phyloP scores from a whole-genome alignment of 2,888 invertebrate species.

The Lobophora halterata region DNA sequence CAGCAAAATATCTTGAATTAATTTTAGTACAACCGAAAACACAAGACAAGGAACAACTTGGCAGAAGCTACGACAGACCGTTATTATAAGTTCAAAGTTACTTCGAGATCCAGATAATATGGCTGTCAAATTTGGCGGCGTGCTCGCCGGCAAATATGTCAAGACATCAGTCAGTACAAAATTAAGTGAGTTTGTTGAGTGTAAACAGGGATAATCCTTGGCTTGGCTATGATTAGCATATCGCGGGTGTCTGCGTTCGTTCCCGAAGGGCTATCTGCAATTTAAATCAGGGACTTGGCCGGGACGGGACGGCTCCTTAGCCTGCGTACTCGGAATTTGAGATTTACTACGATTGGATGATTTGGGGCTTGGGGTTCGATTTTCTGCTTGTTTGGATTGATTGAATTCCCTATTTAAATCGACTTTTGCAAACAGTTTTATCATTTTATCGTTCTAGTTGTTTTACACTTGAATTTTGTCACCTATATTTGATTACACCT shows the following conservation, averaged over 20 bases:
- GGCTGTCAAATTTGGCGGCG: constrained; percentile 27
- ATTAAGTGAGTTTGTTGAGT: constrained; percentile 81
- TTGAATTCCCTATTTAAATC: constrained; percentile 69
- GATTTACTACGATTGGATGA: constrained; percentile 78
- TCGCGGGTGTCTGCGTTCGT: constrained; percentile 76
- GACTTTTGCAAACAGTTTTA: constrained; percentile 50
- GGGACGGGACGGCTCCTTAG: constrained; percentile 74
- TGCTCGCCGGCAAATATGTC: constrained; percentile 54
- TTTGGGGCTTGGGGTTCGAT: constrained; percentile 77
- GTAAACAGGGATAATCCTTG: constrained; percentile 81
- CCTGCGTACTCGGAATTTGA: constrained; percentile 72
- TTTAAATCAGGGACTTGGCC: constrained; percentile 77
- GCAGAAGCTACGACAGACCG: constrained; percentile 7
- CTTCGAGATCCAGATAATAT: constrained; percentile 25
- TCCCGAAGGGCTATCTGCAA: constrained; percentile 74
- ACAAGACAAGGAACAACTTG: constrained; percentile 8
- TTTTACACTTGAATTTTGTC: constrained; percentile 26
- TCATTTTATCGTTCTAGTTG: constrained; percentile 35
- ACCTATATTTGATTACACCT: constrained; percentile 11
- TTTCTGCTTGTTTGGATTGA: constrained; percentile 76
- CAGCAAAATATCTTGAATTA: background rate
- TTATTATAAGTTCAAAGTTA: constrained; percentile 24
- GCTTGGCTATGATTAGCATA: constrained; percentile 80
- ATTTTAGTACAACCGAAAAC: background rate
- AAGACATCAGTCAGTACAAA: constrained; percentile 72